Base-by-base conservation (phyloP, 2,113 vertebrate genomes). In the Poeciliopsis turrubarensis region DNA sequence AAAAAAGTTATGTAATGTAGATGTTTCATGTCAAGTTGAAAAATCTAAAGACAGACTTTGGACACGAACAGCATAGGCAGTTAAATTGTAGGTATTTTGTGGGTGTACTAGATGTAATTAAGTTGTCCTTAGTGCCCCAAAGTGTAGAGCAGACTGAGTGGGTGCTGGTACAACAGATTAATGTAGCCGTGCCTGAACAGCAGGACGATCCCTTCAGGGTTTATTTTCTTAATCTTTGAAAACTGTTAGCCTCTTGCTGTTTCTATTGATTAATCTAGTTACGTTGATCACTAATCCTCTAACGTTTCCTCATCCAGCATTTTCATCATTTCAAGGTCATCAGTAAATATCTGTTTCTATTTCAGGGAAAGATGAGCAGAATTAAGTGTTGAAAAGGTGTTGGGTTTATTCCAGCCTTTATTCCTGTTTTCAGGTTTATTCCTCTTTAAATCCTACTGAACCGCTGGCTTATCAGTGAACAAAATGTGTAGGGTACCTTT, bases 401-500 rank as follows among this genome's bases (percentile, higher is more conserved):
- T 70, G 32, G 30, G 31, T 57, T 69, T 70, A 14, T n/a, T 71
- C 17, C 44, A 19, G 14, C 44, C 17, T 19, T 41, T 27, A n/a
- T n/a, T n/a, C n/a, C n/a, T n/a, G n/a, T n/a, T n/a, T n/a, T n/a
- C n/a, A n/a, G n/a, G n/a, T n/a, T n/a, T n/a, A n/a, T n/a, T 9
- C 3, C 10, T 32, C 11, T 5, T 29, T 61, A 39, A 41, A 41
- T 71, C 34, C 37, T 31, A 73, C 67, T 85, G 34, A 85, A 73
- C 26, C 64, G 9, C 81, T 37, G 79, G 65, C 26, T 34, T 70
- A 65, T 74, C 65, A 22, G 67, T 81, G 71, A 47, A 17, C 44
- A 47, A 19, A 19, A 47, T 47, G 44, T 47, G 44, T 19, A 19
- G 17, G 44, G 17, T 47, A 47, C 44, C 44, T 47, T 47, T 7